Percentiles rank a stretch among this genome's conserved stretches.
Conservation (phyloP, 1,140 invertebrate species). For the Potamilus streckersoni region DNA sequence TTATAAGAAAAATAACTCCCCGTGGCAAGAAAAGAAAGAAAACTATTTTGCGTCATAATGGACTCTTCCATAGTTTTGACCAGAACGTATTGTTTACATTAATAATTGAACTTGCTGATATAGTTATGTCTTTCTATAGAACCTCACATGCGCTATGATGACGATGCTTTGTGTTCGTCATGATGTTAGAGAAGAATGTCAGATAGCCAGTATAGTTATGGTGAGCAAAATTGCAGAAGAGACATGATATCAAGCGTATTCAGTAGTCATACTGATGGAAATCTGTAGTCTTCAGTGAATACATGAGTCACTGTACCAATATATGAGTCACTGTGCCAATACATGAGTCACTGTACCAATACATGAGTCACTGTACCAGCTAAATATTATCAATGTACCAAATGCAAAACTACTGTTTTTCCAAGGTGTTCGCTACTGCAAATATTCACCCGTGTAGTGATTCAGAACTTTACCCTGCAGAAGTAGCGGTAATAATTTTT, state of each 20-base stretch:
- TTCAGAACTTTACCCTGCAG: too few species aligned
- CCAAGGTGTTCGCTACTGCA: too few species aligned
- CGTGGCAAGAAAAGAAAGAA: too few species aligned
- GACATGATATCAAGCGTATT: constrained; percentile 27
- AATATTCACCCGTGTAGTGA: too few species aligned
- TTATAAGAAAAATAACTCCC: too few species aligned
- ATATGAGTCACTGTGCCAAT: too few species aligned
- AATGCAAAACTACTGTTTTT: constrained; percentile 22
- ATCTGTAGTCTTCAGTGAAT: constrained; percentile 40
- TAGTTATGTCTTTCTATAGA: constrained; percentile 29
- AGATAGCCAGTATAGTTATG: constrained; percentile 36
- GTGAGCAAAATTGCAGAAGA: constrained; percentile 45
- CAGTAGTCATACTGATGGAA: constrained; percentile 29
- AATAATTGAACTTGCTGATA: constrained; percentile 39
- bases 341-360: too few species aligned
- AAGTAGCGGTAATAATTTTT: too few species aligned
- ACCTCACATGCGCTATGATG: constrained; percentile 34
- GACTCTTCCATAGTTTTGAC: constrained; percentile 46
- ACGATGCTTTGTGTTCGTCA: constrained; percentile 37
- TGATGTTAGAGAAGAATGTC: constrained; percentile 33
- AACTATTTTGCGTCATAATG: constrained; percentile 22
- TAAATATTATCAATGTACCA: constrained; percentile 31
- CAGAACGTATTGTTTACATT: constrained; percentile 34
- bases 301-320: constrained; percentile 23
- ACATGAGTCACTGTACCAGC: constrained; percentile 24